Evolutionary conservation across 2,888 invertebrate species (phyloP).

Genomic region (Campaea margaritaria): DNA sequence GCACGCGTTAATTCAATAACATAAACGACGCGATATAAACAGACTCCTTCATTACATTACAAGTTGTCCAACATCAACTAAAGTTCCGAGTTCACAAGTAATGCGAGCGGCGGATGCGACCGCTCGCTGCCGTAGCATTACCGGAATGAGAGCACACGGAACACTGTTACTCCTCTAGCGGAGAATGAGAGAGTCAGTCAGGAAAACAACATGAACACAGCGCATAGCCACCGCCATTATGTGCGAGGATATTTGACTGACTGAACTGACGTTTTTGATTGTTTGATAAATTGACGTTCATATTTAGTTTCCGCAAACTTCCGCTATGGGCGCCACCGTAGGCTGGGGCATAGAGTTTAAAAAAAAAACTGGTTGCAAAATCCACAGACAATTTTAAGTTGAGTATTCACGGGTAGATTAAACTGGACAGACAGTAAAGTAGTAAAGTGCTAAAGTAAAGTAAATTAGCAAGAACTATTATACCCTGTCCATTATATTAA

Average conservation of each 20-base stretch:
- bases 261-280: conserved; percentile 35
- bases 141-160: conserved; percentile 44
- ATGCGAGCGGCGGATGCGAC: conserved; percentile 43
- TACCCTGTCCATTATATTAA: no score
- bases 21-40: conserved; percentile 53
- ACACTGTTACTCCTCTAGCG: no score
- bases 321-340: conserved; percentile 53
- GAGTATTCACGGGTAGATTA: no score
- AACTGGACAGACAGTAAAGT: no score
- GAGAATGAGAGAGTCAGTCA: conserved; percentile 44
- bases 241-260: conserved; percentile 55
- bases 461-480: no score
- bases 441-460: no score
- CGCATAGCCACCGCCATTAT: conserved; percentile 80
- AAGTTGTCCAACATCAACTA: conserved; percentile 25
- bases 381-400: neutral
- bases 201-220: conserved; percentile 75
- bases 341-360: neutral
- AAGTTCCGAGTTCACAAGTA: conserved; percentile 30
- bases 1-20: conserved; percentile 69
- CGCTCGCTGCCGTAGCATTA: conserved; percentile 55
- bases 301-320: conserved; percentile 51
- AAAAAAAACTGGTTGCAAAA: no score
- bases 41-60: conserved; percentile 55
- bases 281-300: conserved; percentile 70